Percentiles rank a stretch among this genome's conserved stretches.
Evolutionary conservation across 2,797 vertebrate species (phyloP).

Genomic region (Gallinago solitaria): DNA sequence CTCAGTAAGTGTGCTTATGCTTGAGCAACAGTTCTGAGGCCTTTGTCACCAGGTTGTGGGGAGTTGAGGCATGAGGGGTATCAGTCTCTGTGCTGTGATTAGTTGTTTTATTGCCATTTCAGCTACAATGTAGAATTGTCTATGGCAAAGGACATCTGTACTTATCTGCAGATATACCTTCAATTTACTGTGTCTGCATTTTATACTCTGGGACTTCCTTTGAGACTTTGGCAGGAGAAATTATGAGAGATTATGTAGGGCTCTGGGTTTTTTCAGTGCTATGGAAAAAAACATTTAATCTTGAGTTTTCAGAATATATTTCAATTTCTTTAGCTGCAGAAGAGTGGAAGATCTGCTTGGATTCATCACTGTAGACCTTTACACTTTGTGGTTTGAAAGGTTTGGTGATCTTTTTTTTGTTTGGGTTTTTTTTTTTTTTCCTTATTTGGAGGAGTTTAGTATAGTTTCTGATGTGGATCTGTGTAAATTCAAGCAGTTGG

Average conservation of each 20-base stretch:
- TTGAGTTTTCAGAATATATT: background rate
- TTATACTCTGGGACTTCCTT: background rate
- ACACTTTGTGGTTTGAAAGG: background rate
- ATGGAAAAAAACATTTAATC: background rate
- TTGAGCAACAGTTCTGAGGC: background rate
- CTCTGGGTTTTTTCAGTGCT: background rate
- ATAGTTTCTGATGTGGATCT: background rate
- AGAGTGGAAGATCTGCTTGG: background rate
- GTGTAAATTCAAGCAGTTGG: background rate
- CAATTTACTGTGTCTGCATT: background rate
- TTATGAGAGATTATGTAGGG: background rate
- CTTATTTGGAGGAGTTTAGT: background rate
- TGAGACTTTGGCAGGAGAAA: background rate
- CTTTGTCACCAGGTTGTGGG: background rate
- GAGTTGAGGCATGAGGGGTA: background rate
- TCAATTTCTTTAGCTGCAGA: background rate
- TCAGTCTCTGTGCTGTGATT: background rate
- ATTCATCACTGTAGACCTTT: background rate
- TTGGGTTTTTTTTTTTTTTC: background rate
- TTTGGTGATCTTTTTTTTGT: background rate
- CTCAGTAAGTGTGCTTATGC: background rate
- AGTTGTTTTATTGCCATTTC: background rate
- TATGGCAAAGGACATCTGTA: background rate
- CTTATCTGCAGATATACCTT: background rate
- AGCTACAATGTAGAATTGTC: fast-evolving